Evolutionary conservation across 2,797 vertebrate species (phyloP).

Genomic region (Cyclura pinguis): DNA sequence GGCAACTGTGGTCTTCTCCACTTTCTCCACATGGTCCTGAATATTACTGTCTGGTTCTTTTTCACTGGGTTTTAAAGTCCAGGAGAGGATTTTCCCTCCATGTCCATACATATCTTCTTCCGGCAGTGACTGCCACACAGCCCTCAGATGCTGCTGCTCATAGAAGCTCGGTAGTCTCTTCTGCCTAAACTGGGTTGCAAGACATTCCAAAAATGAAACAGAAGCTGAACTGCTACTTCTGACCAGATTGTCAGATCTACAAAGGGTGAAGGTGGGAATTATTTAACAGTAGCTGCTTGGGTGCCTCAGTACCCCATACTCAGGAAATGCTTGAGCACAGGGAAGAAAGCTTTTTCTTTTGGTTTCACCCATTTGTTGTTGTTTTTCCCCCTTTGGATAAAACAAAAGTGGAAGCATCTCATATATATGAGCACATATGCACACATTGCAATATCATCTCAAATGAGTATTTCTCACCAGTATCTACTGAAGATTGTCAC

Average conservation of each 20-base stretch:
- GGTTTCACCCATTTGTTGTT: neutral
- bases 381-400: neutral
- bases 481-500: neutral
- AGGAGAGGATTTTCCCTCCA: neutral
- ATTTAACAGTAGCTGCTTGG: neutral
- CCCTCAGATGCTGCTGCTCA: neutral
- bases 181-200: neutral
- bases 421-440: neutral
- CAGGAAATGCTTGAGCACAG: neutral
- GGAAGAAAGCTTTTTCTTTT: neutral
- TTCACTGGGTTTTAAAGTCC: neutral
- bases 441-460: neutral
- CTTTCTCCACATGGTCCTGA: slow-evolving; percentile 47
- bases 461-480: slow-evolving; percentile 32
- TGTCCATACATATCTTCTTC: neutral
- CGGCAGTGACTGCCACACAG: neutral
- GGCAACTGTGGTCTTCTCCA: slow-evolving; percentile 29
- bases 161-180: neutral
- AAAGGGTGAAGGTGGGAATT: neutral
- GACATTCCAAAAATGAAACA: neutral
- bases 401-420: neutral
- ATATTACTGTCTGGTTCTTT: fast-evolving
- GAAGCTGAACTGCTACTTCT: neutral
- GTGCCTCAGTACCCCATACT: neutral
- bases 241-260: neutral